Percentiles rank a stretch among this genome's conserved stretches.
phyloP scores from a whole-genome alignment of 2,797 vertebrate genomes.

The Amazona ochrocephala region DNA sequence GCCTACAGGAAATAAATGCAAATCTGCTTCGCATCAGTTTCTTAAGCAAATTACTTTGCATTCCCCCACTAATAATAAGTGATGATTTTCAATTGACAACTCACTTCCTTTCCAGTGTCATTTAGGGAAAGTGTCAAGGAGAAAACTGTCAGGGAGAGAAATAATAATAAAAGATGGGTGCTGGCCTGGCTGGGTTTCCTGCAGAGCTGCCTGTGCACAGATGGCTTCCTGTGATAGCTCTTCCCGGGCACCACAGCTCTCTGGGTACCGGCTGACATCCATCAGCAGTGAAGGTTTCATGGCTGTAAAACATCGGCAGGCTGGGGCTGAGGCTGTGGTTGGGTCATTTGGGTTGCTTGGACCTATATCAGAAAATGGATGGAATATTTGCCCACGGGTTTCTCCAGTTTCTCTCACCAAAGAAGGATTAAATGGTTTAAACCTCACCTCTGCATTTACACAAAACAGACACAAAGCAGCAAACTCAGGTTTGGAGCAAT shows the following conservation, averaged over 20 bases:
- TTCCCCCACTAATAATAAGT: not conserved
- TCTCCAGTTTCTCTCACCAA: not conserved
- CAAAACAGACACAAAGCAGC: not conserved
- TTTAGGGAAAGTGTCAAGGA: slow-evolving; percentile 54
- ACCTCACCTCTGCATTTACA: not conserved
- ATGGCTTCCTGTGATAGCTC: slow-evolving; percentile 89
- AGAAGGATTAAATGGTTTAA: not conserved
- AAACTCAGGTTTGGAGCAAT: not conserved
- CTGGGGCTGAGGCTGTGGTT: slow-evolving; percentile 17
- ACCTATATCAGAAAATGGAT: slow-evolving; percentile 12
- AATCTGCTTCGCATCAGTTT: not conserved
- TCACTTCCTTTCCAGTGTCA: not conserved
- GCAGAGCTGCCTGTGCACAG: slow-evolving; percentile 78
- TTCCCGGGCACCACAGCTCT: slow-evolving; percentile 41
- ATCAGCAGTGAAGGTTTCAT: not conserved
- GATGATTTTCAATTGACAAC: slow-evolving; percentile 20
- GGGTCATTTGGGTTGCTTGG: slow-evolving; percentile 31
- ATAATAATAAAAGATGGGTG: slow-evolving; percentile 10
- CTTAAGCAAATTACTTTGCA: not conserved
- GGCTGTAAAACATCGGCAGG: not conserved
- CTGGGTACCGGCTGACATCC: not conserved
- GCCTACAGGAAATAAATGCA: slow-evolving; percentile 39
- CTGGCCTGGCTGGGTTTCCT: slow-evolving; percentile 73
- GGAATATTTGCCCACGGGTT: not conserved
- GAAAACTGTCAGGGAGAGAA: slow-evolving; percentile 51